Base-by-base conservation (phyloP, 2,113 vertebrate species). In the Aegotheles bennettii region DNA sequence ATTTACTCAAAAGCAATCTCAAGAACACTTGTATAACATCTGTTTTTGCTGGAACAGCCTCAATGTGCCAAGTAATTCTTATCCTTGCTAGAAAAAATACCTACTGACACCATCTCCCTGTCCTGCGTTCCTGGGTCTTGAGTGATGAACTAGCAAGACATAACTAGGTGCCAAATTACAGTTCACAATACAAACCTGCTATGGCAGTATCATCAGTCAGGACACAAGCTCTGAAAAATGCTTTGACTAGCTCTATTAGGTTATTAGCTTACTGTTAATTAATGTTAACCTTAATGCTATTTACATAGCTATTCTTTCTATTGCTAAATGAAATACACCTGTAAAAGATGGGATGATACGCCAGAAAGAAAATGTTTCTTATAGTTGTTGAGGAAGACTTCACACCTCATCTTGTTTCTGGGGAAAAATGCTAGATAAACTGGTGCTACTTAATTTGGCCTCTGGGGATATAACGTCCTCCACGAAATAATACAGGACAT, bases 201-300 rank as follows among this genome's bases (percentile, higher is more conserved):
- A 57, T 0, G 3, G 19, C 3, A 6, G 6, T 33, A 8, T 10
- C 8, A 1, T 59, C 67, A 51, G 38, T 31, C 36, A 57, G 61
- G 25, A 42, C 42, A 78, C 31, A 33, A 68, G 28, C 28, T 73
- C 81, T 42, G 38, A 56, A 51, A 87, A 91, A 68, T 64, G 17
- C 6, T 65, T 80, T 73, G 19, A 68, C 29, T 40, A 67, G 48
- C 14, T 71, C n/a, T 79, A 3, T 75, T 61, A 73, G 28, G 25
- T 53, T 87, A 48, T 84, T 75, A 78, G 31, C 19, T 70, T 13
- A 59, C 40, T 76, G 7, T 31, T 68, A n/a, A n/a, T n/a, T n/a
- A n/a, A n/a, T n/a, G n/a, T n/a, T n/a, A n/a, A n/a, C n/a, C n/a
- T n/a, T n/a, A 83, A 73, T 54, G 21, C 16, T 45, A 45, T 94